A percentile compares a stretch with the other conserved stretches of the same genome.
These are phyloP conservation scores for Aegotheles bennettii DNA, from an alignment of 2,113 vertebrate genomes.

Conservation along the genomic window DNA sequence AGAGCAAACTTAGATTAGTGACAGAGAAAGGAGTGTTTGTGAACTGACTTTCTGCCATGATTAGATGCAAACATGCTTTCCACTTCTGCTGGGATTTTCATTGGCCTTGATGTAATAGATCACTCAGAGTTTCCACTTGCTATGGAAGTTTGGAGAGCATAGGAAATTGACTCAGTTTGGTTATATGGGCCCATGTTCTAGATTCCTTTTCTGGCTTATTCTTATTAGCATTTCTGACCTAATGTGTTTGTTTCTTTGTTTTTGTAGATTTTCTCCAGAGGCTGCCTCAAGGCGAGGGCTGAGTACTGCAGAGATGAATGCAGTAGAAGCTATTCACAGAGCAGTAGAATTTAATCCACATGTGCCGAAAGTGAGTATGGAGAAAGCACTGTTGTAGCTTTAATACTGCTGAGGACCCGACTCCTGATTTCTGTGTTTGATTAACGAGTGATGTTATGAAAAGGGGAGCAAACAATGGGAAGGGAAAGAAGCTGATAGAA, in stretches of 20 bases:
- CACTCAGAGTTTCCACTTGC: constrained; percentile 57
- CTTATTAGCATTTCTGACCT: constrained; percentile 49
- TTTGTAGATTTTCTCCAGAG: constrained; percentile 93
- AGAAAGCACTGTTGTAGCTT: background rate
- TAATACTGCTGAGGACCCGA: background rate
- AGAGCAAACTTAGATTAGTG: constrained; percentile 67
- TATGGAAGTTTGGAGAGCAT: constrained; percentile 56
- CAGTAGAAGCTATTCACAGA: constrained; percentile 98
- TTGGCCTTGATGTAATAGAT: constrained; percentile 56
- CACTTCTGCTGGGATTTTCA: constrained; percentile 72
- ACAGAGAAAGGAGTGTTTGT: constrained; percentile 63
- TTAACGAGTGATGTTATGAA: background rate
- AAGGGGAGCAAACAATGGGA: background rate
- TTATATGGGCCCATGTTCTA: constrained; percentile 65
- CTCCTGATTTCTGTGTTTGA: background rate
- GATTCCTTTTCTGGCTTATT: constrained; percentile 8
- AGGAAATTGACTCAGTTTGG: constrained; percentile 49
- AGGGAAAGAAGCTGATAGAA: background rate
- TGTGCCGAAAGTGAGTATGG: constrained; percentile 93
- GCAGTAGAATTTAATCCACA: constrained; percentile 99
- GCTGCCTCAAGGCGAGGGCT: constrained; percentile 93
- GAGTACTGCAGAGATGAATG: constrained; percentile 99
- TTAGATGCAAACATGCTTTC: constrained; percentile 66
- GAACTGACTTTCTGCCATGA: constrained; percentile 35
- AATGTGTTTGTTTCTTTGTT: constrained; percentile 63